Evolutionary conservation across 2,797 vertebrate species (phyloP), one percentile per base, ranked within the genome.

Genomic region (Trachurus trachurus): DNA sequence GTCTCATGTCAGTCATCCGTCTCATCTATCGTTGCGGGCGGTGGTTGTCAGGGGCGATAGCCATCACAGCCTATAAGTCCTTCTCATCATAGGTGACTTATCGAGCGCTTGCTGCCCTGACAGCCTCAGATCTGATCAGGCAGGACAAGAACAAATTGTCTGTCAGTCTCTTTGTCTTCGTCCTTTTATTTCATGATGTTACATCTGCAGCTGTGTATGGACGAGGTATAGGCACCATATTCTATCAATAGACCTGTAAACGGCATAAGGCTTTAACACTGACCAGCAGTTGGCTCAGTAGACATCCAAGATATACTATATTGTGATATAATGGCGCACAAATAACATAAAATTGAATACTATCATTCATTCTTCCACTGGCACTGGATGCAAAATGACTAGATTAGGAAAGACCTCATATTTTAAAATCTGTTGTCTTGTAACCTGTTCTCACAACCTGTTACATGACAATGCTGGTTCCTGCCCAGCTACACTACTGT

Each of bases 41-140:
- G 71, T 69, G 78, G 85, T 87, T 90, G 91, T 91, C 91, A 78
- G 62, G 52, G 81, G 71, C 16, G 63, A 90, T 89, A 74, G 85
- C 81, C 78, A 83, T 89, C 87, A 87, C 11, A 19, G 66, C 78
- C 77, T 67, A 15, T 78, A 71, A 87, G 58, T 68, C 69, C 34
- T 71, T 57, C 87, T 88, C 80, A 87, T 89, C 68, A 74, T 34
- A 60, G 85, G 44, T 74, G 40, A 39, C 65, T 81, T 81, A 90
- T 85, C 42, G 63, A 77, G 71, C 57, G 76, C 52, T n/a, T 17
- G 15, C 74, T 29, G 75, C 21, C 49, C 75, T 79, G 87, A 74
- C 78, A 69, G 80, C 87, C 31, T 1, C 2, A 71, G 75, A 88
- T 85, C 77, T 90, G 88, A 89, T 86, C 60, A 74, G 59, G 69